These are phyloP conservation scores for Zele albiditarsus DNA, from an alignment of 2,888 invertebrate species.

Conservation along the genomic window DNA sequence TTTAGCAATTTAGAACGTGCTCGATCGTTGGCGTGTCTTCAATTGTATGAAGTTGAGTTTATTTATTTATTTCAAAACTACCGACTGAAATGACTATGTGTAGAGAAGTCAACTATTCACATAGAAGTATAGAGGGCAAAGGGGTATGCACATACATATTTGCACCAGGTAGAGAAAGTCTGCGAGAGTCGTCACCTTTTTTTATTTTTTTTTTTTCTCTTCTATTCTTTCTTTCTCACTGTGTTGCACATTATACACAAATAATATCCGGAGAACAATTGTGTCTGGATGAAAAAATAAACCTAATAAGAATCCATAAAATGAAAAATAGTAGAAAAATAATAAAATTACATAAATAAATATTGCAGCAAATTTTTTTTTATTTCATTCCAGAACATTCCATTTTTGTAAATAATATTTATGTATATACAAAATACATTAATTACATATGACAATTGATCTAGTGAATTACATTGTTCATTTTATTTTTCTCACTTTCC, in stretches of 20 bases:
- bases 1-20: constrained; percentile 1
- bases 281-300: background rate
- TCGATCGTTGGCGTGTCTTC: background rate
- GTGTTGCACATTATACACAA: too few relatives aligned
- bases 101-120: constrained; percentile 13
- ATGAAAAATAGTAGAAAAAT: background rate
- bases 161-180: constrained; percentile 3
- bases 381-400: too few relatives aligned
- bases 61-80: constrained; percentile 3
- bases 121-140: background rate
- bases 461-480: too few relatives aligned
- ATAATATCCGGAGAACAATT: too few relatives aligned
- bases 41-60: background rate
- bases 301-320: too few relatives aligned
- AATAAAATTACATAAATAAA: background rate
- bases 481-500: background rate
- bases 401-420: too few relatives aligned
- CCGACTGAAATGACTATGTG: constrained; percentile 1
- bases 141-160: constrained; percentile 1
- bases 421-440: too few relatives aligned
- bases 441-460: too few relatives aligned
- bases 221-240: background rate
- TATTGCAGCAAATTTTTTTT: background rate
- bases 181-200: constrained; percentile 13
- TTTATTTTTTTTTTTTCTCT: background rate